A percentile compares a stretch with the other conserved stretches of the same genome.
phyloP scores from a whole-genome alignment of 2,113 vertebrate genomes.

The Haemorhous mexicanus region DNA sequence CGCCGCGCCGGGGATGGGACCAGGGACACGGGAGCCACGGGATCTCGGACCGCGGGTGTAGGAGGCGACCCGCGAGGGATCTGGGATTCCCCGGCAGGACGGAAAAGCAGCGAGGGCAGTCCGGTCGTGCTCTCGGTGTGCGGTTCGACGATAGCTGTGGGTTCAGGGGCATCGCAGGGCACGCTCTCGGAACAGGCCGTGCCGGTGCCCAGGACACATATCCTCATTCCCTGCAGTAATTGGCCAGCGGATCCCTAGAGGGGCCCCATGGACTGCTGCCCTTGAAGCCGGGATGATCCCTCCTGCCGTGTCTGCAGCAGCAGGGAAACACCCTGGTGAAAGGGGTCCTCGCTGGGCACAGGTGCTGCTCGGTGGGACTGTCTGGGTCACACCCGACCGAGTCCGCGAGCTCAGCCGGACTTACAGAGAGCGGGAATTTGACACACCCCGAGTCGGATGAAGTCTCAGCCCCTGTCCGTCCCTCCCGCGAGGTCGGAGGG shows the following conservation, averaged over 20 bases:
- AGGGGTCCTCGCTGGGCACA: too few species aligned
- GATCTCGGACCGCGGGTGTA: fast-evolving
- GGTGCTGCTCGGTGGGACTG: too few species aligned
- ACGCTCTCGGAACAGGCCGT: neutral
- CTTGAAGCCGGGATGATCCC: neutral
- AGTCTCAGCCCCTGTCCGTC: neutral
- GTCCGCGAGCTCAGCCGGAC: neutral
- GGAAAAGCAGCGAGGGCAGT: too few species aligned
- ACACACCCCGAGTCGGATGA: fast-evolving
- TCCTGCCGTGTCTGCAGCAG: too few species aligned
- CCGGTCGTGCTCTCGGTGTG: too few species aligned
- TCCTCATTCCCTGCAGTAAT: neutral
- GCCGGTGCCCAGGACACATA: too few species aligned
- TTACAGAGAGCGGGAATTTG: neutral
- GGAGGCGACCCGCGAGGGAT: too few species aligned
- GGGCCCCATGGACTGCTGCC: too few species aligned
- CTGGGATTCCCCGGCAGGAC: too few species aligned
- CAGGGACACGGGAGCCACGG: fast-evolving
- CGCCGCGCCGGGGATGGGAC: fast-evolving
- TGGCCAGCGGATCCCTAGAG: neutral
- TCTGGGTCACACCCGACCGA: neutral
- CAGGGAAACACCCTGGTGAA: neutral
- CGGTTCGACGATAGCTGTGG: neutral
- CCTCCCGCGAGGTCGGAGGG: too few species aligned
- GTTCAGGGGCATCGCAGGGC: too few species aligned